Percentiles rank a stretch among this genome's conserved stretches.
These are phyloP conservation scores for Tenebrosternarchus preto DNA, from an alignment of 2,113 vertebrate species.

Conservation along the genomic window DNA sequence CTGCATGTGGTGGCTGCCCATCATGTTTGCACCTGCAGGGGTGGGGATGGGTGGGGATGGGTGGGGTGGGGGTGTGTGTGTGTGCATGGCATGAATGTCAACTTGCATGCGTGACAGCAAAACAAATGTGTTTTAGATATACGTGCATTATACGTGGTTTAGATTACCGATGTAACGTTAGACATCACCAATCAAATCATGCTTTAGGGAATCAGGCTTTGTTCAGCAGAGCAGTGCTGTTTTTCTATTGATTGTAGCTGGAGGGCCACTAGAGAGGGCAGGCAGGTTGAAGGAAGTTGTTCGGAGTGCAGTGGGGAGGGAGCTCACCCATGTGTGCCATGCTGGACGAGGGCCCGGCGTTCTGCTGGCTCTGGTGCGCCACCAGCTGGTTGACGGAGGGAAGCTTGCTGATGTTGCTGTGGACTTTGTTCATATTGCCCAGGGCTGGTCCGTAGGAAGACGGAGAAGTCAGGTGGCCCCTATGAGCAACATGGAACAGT, in stretches of 20 bases:
- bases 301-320: not conserved
- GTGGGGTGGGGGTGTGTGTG: no score
- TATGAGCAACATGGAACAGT: constrained; percentile 56
- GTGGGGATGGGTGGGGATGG: no score
- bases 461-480: constrained; percentile 80
- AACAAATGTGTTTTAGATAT: no score
- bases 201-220: no score
- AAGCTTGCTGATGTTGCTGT: constrained; percentile 80
- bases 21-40: constrained; percentile 80
- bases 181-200: no score
- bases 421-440: constrained; percentile 86
- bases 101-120: no score
- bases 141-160: no score
- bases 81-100: no score
- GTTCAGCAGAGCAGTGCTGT: no score
- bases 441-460: constrained; percentile 83
- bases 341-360: constrained; percentile 66
- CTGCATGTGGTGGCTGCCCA: constrained; percentile 87
- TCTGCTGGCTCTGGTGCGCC: constrained; percentile 86
- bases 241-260: no score
- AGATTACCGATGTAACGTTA: no score
- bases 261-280: no score
- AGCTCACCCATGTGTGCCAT: constrained; percentile 86
- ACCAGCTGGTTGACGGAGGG: constrained; percentile 90
- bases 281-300: not conserved